Percentiles rank a stretch among this genome's conserved stretches.
phyloP scores from a whole-genome alignment of 2,888 invertebrate genomes.

The Amorpha juglandis region DNA sequence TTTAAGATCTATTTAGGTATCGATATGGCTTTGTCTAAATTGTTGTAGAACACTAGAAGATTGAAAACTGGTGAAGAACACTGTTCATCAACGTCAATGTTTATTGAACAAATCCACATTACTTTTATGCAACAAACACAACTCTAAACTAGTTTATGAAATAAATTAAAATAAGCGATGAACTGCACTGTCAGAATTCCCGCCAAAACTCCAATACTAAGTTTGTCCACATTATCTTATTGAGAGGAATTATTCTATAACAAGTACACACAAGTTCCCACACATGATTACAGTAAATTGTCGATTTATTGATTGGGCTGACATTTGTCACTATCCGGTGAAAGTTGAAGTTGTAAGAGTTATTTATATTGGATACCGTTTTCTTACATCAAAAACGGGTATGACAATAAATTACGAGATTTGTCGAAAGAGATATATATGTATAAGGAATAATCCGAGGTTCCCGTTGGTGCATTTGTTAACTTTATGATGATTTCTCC shows the following conservation, averaged over 20 bases:
- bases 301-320: not conserved
- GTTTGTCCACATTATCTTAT: too few species aligned
- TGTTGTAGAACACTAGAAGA: too few species aligned
- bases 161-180: too few species aligned
- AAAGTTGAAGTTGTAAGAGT: constrained; percentile 11
- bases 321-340: constrained; percentile 13
- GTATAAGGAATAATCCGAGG: not conserved
- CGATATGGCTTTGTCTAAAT: too few species aligned
- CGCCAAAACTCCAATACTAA: too few species aligned
- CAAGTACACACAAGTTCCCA: not conserved
- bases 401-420: constrained; percentile 18
- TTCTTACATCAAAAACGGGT: constrained; percentile 10
- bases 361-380: constrained; percentile 15
- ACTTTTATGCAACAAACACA: too few species aligned
- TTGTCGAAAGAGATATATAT: constrained; percentile 13
- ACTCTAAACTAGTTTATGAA: too few species aligned
- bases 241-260: not conserved
- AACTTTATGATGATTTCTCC: not conserved
- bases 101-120: too few species aligned
- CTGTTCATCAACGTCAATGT: too few species aligned
- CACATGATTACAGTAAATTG: not conserved
- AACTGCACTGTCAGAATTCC: too few species aligned
- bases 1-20: too few species aligned
- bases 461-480: constrained; percentile 1
- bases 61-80: too few species aligned